phyloP scores from a whole-genome alignment of 2,797 vertebrate genomes.

The Anguilla pacifica region DNA sequence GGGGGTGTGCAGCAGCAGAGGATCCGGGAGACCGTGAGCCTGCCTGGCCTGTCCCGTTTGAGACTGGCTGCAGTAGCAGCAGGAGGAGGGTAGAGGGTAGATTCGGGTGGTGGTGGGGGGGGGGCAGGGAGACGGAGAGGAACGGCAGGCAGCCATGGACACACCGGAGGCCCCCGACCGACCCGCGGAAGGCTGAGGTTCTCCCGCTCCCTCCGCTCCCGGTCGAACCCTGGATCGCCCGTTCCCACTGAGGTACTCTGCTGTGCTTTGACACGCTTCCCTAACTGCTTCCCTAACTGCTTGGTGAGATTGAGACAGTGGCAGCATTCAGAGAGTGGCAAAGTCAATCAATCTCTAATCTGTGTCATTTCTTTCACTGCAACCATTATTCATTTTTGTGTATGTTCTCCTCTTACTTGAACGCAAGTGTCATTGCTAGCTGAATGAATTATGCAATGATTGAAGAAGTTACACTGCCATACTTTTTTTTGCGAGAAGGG shows the following conservation, averaged over 20 bases:
- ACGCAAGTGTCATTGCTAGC: neutral
- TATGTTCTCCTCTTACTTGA: neutral
- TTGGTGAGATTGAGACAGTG: neutral
- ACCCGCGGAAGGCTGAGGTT: constrained; percentile 68
- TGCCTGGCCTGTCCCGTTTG: constrained; percentile 35
- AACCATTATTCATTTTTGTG: no score
- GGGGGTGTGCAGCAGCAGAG: constrained; percentile 23
- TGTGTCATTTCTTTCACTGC: neutral
- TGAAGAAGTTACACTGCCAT: neutral
- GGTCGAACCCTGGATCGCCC: constrained; percentile 64
- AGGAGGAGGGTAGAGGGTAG: constrained; percentile 27
- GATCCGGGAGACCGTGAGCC: constrained; percentile 34
- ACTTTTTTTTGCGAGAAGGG: no score
- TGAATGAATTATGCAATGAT: neutral
- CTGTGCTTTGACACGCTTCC: constrained; percentile 15
- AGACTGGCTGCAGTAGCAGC: constrained; percentile 31
- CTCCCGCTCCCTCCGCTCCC: constrained; percentile 63
- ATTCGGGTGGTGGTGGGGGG: no score
- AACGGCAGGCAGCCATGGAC: constrained; percentile 78
- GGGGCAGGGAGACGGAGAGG: constrained; percentile 59
- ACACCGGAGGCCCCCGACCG: constrained; percentile 59
- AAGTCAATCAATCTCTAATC: neutral
- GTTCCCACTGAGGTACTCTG: constrained; percentile 68
- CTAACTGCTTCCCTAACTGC: neutral
- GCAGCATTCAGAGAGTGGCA: neutral